phyloP scores from a whole-genome alignment of 2,113 vertebrate species.

The Catharus bicknelli region DNA sequence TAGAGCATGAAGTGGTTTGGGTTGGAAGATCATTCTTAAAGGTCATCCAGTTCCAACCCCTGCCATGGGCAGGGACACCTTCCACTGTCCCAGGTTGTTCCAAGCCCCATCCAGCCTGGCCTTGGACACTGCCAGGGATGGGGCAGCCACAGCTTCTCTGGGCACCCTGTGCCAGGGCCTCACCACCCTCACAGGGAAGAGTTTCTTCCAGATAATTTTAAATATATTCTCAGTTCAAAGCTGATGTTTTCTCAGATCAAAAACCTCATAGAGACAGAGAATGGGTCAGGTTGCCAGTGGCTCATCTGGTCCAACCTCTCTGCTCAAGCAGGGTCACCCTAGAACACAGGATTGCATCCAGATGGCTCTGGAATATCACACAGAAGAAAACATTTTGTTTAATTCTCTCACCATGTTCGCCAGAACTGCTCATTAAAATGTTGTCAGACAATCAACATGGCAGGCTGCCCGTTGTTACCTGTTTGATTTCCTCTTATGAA shows the following conservation, averaged over 20 bases:
- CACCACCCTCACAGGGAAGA: not conserved
- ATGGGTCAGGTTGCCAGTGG: not conserved
- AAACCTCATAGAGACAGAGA: not conserved
- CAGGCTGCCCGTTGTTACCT: not conserved
- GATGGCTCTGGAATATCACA: not conserved
- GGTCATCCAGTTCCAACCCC: fast-evolving
- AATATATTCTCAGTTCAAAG: not conserved
- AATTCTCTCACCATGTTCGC: not conserved
- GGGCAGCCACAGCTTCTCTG: fast-evolving
- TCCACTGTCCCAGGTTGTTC: not conserved
- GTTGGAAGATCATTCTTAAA: not conserved
- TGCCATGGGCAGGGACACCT: fast-evolving
- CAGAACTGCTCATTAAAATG: not conserved
- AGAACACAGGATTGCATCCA: not conserved
- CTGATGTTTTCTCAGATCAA: not conserved
- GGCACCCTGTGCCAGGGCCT: fast-evolving
- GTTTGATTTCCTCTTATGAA: not conserved
- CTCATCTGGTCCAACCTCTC: not conserved
- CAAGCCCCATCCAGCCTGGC: not conserved
- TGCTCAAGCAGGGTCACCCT: not conserved
- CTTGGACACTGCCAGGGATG: not conserved
- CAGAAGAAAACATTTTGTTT: not conserved
- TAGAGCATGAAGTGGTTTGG: not conserved
- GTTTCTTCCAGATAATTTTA: not conserved
- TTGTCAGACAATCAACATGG: not conserved